Percentiles rank a stretch among this genome's conserved stretches.
phyloP scores from a whole-genome alignment of 2,797 vertebrate species.

The Neopelma chrysocephalum region DNA sequence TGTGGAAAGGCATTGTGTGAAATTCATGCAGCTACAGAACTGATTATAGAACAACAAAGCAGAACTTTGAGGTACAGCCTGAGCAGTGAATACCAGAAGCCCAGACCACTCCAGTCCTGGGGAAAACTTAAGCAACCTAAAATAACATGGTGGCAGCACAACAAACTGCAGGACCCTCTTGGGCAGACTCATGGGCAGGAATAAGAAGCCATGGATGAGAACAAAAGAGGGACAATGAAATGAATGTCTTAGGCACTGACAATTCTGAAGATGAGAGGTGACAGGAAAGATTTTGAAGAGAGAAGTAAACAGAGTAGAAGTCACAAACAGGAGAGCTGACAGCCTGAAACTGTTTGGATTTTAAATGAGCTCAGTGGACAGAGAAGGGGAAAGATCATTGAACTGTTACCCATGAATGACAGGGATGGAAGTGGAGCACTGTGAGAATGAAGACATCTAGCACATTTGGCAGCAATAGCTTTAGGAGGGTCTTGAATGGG shows the following conservation, averaged over 20 bases:
- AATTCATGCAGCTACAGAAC: not conserved
- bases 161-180: not conserved
- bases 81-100: not conserved
- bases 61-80: not conserved
- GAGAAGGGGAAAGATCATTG: slow-evolving; percentile 75
- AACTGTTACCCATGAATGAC: slow-evolving; percentile 74
- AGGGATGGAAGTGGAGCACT: slow-evolving; percentile 46
- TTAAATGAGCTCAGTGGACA: slow-evolving; percentile 72
- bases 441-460: slow-evolving; percentile 38
- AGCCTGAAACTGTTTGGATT: slow-evolving; percentile 71
- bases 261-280: slow-evolving; percentile 57
- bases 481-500: not conserved
- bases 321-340: slow-evolving; percentile 68
- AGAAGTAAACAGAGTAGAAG: slow-evolving; percentile 57
- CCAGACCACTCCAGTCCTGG: not conserved
- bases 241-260: slow-evolving; percentile 37
- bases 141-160: not conserved
- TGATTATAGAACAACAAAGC: not conserved
- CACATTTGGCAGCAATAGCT: slow-evolving; percentile 47
- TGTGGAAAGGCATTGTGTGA: not conserved
- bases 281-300: slow-evolving; percentile 50
- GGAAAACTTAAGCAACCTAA: not conserved
- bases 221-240: slow-evolving; percentile 20
- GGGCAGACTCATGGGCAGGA: not conserved
- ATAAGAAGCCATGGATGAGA: not conserved